Evolutionary conservation across 2,113 vertebrate genomes (phyloP), one percentile per base, ranked within the genome.

Genomic region (Ellobius talpinus): DNA sequence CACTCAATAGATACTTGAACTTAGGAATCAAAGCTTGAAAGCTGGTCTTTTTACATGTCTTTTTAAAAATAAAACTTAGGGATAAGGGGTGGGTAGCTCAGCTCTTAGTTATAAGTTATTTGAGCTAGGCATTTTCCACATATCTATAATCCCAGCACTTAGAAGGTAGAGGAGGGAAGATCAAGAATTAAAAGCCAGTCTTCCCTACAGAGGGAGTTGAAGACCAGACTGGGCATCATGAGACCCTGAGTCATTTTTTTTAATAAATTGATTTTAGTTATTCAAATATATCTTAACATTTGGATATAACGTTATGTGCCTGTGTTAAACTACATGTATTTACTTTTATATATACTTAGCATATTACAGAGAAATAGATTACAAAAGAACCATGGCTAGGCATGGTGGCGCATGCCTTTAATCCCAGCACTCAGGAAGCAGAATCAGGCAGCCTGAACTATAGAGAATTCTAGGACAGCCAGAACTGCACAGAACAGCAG

Each of bases 21-120:
- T 85, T 26, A 70, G 91, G 45, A 89, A 88, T 95, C 73, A 96
- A 84, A 95, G 61, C 79, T 70, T 89, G 7, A 47, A 85, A 94
- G 29, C 70, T 3, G 29, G 47, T 42, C 4, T 95, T 95, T 92
- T 74, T 63, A 68, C 29, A 45, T 89, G 10, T 42, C 81, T 97
- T 95, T 88, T 85, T 52, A 58, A 55, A 45, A 65, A 47, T 70
- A 58, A 72, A 58, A 24, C 33, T 68, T 47, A 79, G 13, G 19
- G 23, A 3, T 90, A 12, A 21, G 52, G 3, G 45, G 19, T 58
- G 19, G 61, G 11, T 47, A 66, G 63, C 17, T 79, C 33, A 50
- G 42, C 5, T 39, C 70, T 82, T 55, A 65, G 65, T 87, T 66
- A 63, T 61, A 87, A 66, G 39, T 50, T 87, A 92, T 74, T 95